Evolutionary conservation across 2,113 vertebrate species (phyloP).

Genomic region (Lepus timidus): DNA sequence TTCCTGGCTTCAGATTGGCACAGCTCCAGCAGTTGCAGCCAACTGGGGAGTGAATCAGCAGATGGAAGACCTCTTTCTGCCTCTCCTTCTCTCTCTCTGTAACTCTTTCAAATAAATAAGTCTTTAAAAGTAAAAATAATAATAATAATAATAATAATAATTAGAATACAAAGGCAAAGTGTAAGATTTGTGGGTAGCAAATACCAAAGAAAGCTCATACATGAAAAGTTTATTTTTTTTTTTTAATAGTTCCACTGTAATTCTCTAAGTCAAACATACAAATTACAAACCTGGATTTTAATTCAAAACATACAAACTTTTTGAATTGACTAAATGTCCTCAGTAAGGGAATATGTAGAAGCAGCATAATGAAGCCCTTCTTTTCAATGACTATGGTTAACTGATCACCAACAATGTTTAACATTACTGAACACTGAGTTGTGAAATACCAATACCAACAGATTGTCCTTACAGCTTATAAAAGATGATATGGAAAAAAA

Average conservation of each 20-base stretch:
- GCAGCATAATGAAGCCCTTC: constrained; percentile 12
- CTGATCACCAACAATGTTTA: constrained; percentile 64
- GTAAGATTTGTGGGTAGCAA: constrained; percentile 54
- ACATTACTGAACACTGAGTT: constrained; percentile 48
- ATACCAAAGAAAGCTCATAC: constrained; percentile 53
- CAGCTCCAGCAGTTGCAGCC: too few relatives aligned
- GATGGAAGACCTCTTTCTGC: too few relatives aligned
- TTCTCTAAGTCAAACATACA: constrained; percentile 64
- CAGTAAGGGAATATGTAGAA: constrained; percentile 62
- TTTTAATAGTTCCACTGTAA: constrained; percentile 50
- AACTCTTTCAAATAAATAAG: too few relatives aligned
- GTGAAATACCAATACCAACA: constrained; percentile 48
- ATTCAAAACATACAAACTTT: constrained; percentile 63
- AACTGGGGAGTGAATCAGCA: too few relatives aligned
- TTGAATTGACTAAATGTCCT: constrained; percentile 33
- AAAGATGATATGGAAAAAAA: constrained; percentile 27
- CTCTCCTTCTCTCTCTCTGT: too few relatives aligned
- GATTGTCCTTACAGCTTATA: constrained; percentile 33
- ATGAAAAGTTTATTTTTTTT: constrained; percentile 34
- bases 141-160: constrained; percentile 44
- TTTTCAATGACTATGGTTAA: constrained; percentile 22
- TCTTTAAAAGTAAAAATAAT: too few relatives aligned
- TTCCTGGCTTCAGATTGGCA: too few relatives aligned
- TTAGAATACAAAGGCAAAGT: constrained; percentile 51
- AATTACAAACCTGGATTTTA: constrained; percentile 60